Evolutionary conservation across 2,113 vertebrate genomes (phyloP).

Genomic region (Leucosticte australis): DNA sequence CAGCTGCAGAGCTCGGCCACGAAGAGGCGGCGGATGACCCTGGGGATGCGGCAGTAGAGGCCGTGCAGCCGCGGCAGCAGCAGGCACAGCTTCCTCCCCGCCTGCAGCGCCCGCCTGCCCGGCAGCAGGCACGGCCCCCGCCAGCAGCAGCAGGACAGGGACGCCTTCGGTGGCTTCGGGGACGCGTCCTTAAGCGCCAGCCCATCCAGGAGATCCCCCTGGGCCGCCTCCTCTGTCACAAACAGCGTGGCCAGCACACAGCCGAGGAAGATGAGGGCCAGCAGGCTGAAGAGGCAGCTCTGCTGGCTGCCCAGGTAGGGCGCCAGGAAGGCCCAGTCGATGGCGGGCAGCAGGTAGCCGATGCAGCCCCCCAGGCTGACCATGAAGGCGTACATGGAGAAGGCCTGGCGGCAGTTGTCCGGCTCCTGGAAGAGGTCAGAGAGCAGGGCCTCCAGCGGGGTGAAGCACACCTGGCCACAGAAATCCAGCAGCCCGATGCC

Average conservation of each 20-base stretch:
- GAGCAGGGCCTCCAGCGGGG: constrained; percentile 83
- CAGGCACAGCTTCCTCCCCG: constrained; percentile 39
- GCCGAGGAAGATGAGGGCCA: constrained; percentile 78
- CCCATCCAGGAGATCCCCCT: neutral
- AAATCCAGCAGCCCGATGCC: constrained; percentile 84
- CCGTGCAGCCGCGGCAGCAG: constrained; percentile 70
- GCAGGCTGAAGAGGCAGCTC: constrained; percentile 82
- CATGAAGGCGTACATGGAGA: constrained; percentile 85
- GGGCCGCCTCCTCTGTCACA: constrained; percentile 71
- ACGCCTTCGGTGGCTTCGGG: fast-evolving
- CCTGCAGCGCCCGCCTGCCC: neutral
- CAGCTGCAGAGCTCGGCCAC: constrained; percentile 87
- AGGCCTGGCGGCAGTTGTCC: constrained; percentile 80
- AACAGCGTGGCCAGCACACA: constrained; percentile 79
- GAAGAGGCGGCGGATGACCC: constrained; percentile 77
- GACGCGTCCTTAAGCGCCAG: neutral
- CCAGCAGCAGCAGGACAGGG: constrained; percentile 50
- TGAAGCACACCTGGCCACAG: constrained; percentile 89
- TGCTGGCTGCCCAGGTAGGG: constrained; percentile 81
- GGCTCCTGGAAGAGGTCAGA: constrained; percentile 85
- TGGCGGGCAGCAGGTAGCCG: constrained; percentile 82
- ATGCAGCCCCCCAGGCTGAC: constrained; percentile 87
- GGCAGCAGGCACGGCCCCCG: neutral
- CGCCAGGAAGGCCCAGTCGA: constrained; percentile 81
- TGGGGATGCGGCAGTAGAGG: constrained; percentile 78